phyloP scores from a whole-genome alignment of 1,140 invertebrate genomes.

The Chrysomallon squamiferum region DNA sequence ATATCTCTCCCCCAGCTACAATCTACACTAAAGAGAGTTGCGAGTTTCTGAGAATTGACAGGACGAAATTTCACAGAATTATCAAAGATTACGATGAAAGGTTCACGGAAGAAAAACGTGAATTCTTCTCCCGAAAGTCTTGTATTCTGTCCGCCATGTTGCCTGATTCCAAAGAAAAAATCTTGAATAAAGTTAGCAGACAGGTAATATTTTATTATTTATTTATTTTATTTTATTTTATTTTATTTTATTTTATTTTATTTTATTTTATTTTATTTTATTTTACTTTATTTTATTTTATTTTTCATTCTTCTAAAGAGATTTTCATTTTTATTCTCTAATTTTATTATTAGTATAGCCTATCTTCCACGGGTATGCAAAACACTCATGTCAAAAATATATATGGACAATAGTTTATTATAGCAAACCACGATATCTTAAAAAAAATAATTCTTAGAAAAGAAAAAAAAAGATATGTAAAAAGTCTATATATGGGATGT shows the following conservation, averaged over 20 bases:
- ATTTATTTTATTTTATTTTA: neutral
- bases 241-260: neutral
- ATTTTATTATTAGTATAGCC: neutral
- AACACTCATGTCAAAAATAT: no score
- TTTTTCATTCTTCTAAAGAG: neutral
- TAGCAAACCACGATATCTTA: no score
- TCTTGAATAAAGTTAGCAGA: conserved; percentile 11
- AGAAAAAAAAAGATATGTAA: no score
- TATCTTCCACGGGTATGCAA: neutral
- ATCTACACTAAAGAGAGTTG: conserved; percentile 41
- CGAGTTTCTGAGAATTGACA: conserved; percentile 47
- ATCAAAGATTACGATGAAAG: conserved; percentile 16
- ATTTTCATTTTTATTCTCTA: neutral
- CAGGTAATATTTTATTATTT: conserved; percentile 1
- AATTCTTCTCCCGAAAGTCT: conserved; percentile 11
- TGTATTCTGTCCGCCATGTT: conserved; percentile 14
- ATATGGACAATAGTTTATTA: no score
- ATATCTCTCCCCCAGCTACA: conserved; percentile 48
- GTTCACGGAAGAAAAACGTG: conserved; percentile 25
- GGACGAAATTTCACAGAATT: conserved; percentile 40
- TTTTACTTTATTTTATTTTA: neutral
- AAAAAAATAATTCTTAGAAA: no score
- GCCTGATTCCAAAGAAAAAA: conserved; percentile 14
- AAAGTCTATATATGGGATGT: no score
- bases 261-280: neutral